Conservation (phyloP, 1,140 invertebrate species). For the Macrostomum lignano region DNA sequence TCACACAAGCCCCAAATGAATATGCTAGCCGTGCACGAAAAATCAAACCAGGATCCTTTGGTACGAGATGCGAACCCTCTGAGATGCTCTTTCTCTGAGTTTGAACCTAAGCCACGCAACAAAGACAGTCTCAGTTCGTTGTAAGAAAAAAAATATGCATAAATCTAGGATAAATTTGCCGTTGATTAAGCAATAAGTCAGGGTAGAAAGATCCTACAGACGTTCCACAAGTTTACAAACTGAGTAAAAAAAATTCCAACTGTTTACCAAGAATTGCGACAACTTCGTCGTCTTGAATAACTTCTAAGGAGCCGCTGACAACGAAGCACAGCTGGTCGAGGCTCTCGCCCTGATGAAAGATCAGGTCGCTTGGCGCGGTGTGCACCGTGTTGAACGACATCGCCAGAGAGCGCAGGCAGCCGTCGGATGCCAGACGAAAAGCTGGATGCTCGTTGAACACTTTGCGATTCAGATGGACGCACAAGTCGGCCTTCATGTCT, state of each 20-base stretch:
- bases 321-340: constrained; percentile 96
- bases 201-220: too few species aligned
- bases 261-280: constrained; percentile 55
- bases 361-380: constrained; percentile 25
- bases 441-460: constrained; percentile 99
- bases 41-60: too few species aligned
- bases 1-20: too few species aligned
- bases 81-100: too few species aligned
- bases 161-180: not conserved
- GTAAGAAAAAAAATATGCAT: constrained; percentile 5
- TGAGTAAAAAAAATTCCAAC: too few species aligned
- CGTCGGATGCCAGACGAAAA: constrained; percentile 82
- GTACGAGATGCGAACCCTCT: too few species aligned
- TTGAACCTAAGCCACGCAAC: too few species aligned
- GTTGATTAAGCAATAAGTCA: too few species aligned
- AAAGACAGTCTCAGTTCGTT: too few species aligned
- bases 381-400: constrained; percentile 53
- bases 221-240: too few species aligned
- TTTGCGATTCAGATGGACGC: constrained; percentile 93
- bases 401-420: constrained; percentile 76
- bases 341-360: constrained; percentile 47
- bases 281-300: constrained; percentile 98
- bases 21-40: too few species aligned
- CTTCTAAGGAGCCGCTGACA: constrained; percentile 85
- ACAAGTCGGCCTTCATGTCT: constrained; percentile 99